Evolutionary conservation across 2,888 invertebrate species (phyloP).

Genomic region (Physocephala rufipes): DNA sequence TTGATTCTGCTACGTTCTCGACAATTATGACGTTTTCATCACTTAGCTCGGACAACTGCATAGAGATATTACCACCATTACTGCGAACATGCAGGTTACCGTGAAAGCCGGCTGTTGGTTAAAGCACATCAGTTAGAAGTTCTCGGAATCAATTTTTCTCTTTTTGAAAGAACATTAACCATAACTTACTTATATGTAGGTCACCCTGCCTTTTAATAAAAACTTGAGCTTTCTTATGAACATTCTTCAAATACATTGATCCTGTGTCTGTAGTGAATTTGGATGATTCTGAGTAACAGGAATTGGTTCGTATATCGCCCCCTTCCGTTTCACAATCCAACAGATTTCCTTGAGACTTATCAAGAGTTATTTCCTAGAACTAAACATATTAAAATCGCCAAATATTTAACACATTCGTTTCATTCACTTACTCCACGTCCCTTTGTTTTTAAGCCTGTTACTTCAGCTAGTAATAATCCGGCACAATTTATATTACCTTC

Average conservation of each 20-base stretch:
- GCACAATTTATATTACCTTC: conserved; percentile 57
- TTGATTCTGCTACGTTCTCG: conserved; percentile 51
- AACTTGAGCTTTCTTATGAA: conserved; percentile 60
- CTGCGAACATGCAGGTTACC: conserved; percentile 58
- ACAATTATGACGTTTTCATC: conserved; percentile 58
- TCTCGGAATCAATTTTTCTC: not conserved
- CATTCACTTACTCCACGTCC: conserved; percentile 49
- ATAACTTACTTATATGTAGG: conserved; percentile 60
- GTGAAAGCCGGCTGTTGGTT: conserved; percentile 59
- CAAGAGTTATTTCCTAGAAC: conserved; percentile 54
- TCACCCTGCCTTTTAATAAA: conserved; percentile 56
- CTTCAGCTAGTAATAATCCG: conserved; percentile 56
- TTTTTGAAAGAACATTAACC: not conserved
- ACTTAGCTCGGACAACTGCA: conserved; percentile 61
- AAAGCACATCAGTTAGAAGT: not conserved
- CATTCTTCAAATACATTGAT: conserved; percentile 57
- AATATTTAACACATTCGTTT: conserved; percentile 23
- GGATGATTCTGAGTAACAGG: conserved; percentile 61
- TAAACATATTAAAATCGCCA: conserved; percentile 38
- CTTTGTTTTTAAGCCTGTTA: conserved; percentile 53
- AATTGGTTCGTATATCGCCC: conserved; percentile 58
- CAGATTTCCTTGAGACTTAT: conserved; percentile 60
- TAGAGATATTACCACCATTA: conserved; percentile 57
- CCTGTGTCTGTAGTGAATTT: conserved; percentile 61
- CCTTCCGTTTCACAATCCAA: conserved; percentile 54